These are phyloP conservation scores for Zaprionus davidi DNA, from an alignment of 1,140 invertebrate species.

Conservation along the genomic window DNA sequence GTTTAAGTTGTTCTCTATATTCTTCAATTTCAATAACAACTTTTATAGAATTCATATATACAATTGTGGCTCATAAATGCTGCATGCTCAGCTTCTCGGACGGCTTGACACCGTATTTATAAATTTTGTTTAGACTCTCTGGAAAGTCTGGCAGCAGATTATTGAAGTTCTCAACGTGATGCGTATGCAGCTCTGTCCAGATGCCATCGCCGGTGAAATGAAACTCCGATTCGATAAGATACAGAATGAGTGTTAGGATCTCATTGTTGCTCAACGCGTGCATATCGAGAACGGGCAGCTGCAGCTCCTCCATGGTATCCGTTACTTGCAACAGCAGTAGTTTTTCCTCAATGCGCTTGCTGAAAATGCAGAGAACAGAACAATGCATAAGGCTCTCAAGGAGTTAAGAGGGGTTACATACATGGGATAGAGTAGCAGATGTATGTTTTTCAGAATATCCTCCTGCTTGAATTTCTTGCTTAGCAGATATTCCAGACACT, in stretches of 20 bases:
- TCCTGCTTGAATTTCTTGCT: constrained; percentile 84
- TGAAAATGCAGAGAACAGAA: constrained; percentile 10
- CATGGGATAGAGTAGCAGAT: constrained; percentile 86
- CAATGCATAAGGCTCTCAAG: background rate
- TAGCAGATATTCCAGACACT: constrained; percentile 85
- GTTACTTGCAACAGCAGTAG: constrained; percentile 51
- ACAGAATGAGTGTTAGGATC: constrained; percentile 79
- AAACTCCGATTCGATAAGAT: constrained; percentile 84
- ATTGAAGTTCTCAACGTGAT: constrained; percentile 82
- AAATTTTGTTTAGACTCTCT: constrained; percentile 77
- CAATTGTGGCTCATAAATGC: constrained; percentile 39
- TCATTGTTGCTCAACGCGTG: constrained; percentile 62
- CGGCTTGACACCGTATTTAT: constrained; percentile 80
- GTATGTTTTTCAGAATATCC: constrained; percentile 85
- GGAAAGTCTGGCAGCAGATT: constrained; percentile 80
- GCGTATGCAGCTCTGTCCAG: constrained; percentile 80
- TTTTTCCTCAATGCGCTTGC: constrained; percentile 81
- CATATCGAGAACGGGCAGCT: constrained; percentile 51
- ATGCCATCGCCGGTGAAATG: constrained; percentile 85
- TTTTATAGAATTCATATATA: constrained; percentile 10
- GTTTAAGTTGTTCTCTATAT: background rate
- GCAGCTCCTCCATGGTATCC: constrained; percentile 65
- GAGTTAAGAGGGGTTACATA: constrained; percentile 51
- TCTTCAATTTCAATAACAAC: constrained; percentile 18
- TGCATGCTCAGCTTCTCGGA: constrained; percentile 50